Conservation (phyloP, 2,113 vertebrate genomes). For the Oncorhynchus kisutch region DNA sequence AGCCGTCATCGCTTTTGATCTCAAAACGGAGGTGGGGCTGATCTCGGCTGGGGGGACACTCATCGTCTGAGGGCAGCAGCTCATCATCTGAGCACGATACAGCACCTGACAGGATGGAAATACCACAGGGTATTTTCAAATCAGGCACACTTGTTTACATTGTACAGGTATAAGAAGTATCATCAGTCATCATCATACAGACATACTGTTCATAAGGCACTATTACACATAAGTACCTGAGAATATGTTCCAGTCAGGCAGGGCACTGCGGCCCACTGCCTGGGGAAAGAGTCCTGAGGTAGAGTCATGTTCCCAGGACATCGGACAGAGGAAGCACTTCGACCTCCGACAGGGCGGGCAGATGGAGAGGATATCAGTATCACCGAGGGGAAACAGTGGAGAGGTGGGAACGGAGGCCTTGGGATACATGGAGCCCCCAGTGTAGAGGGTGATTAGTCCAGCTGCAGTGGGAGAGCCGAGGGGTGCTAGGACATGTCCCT, state of each 20-base stretch:
- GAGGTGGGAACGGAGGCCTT: constrained; percentile 68
- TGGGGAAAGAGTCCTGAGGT: constrained; percentile 78
- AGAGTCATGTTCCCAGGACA: constrained; percentile 70
- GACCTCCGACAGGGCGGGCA: constrained; percentile 56
- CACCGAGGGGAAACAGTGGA: constrained; percentile 66
- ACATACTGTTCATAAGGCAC: no score
- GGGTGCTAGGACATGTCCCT: constrained; percentile 64
- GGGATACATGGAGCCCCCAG: constrained; percentile 49
- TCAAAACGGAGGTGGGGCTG: constrained; percentile 84
- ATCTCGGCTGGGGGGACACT: constrained; percentile 66
- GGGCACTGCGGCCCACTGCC: neutral
- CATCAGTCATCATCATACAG: no score
- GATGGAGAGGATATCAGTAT: constrained; percentile 71
- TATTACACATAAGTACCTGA: no score
- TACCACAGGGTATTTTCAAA: neutral
- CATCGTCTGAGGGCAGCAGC: constrained; percentile 56
- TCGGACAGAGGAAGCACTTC: constrained; percentile 68
- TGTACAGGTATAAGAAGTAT: no score
- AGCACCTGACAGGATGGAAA: constrained; percentile 55
- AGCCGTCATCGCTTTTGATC: constrained; percentile 87
- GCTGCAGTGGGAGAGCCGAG: constrained; percentile 59
- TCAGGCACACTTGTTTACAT: no score
- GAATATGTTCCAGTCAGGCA: no score
- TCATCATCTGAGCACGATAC: constrained; percentile 80
- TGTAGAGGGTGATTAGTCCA: constrained; percentile 71